Evolutionary conservation across 2,888 invertebrate genomes (phyloP).

Genomic region (Tiphia femorata): DNA sequence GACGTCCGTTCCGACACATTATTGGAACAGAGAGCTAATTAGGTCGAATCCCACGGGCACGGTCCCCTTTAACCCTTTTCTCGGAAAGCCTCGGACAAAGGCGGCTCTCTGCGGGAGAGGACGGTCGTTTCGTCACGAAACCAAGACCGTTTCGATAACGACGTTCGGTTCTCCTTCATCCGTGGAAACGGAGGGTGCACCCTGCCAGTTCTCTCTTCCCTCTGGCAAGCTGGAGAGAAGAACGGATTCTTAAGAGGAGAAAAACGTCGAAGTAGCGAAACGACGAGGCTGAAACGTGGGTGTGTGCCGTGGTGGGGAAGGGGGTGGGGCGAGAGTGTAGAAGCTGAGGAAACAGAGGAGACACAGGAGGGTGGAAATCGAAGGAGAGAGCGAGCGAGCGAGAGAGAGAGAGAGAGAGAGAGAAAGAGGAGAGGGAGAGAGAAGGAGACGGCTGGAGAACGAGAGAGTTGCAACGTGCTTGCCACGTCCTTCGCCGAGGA

Average conservation of each 20-base stretch:
- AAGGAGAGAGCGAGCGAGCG: neutral
- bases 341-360: neutral
- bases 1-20: no score
- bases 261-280: no score
- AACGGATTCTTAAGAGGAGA: no score
- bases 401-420: neutral
- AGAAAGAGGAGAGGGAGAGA: conserved; percentile 10
- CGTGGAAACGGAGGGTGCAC: conserved; percentile 10
- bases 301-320: no score
- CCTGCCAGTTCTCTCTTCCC: conserved; percentile 8
- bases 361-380: neutral
- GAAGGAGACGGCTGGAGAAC: neutral
- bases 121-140: no score
- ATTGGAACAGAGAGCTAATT: no score
- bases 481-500: conserved; percentile 35
- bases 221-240: neutral
- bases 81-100: no score
- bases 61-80: no score
- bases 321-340: neutral
- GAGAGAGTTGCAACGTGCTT: conserved; percentile 5
- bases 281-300: no score
- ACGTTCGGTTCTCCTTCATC: conserved; percentile 26
- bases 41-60: no score
- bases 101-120: no score
- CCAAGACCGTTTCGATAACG: conserved; percentile 29